Evolutionary conservation across 2,888 invertebrate genomes (phyloP).

Genomic region (Macrosiphum euphorbiae): DNA sequence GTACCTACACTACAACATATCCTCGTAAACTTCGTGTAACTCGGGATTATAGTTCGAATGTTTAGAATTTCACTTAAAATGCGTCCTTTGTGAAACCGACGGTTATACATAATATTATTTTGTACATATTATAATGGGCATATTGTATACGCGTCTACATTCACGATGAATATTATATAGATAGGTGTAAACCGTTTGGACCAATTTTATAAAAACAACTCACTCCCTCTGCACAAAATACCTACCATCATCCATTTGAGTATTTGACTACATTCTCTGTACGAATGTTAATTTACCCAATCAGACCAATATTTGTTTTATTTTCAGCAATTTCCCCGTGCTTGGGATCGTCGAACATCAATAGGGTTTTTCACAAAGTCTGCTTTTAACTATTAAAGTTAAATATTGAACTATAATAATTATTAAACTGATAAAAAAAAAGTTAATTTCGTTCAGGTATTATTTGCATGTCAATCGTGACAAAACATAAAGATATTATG

Average conservation of each 20-base stretch:
- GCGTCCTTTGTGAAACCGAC: background rate
- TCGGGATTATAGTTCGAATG: background rate
- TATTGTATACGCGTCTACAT: background rate
- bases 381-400: too few relatives aligned
- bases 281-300: too few relatives aligned
- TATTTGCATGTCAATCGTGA: background rate
- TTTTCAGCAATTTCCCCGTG: too few relatives aligned
- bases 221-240: too few relatives aligned
- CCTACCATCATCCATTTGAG: too few relatives aligned
- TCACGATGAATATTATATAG: too few relatives aligned
- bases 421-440: background rate
- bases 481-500: background rate
- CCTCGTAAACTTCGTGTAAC: background rate
- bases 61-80: background rate
- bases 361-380: too few relatives aligned
- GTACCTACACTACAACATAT: background rate
- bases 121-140: background rate
- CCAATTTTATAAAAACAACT: too few relatives aligned
- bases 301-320: too few relatives aligned
- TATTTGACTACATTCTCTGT: too few relatives aligned
- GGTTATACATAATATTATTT: background rate
- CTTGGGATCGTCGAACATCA: too few relatives aligned
- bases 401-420: background rate
- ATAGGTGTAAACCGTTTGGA: too few relatives aligned
- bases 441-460: background rate